These are phyloP conservation scores for Gephyroberyx darwinii DNA, from an alignment of 2,797 vertebrate species.

Conservation along the genomic window DNA sequence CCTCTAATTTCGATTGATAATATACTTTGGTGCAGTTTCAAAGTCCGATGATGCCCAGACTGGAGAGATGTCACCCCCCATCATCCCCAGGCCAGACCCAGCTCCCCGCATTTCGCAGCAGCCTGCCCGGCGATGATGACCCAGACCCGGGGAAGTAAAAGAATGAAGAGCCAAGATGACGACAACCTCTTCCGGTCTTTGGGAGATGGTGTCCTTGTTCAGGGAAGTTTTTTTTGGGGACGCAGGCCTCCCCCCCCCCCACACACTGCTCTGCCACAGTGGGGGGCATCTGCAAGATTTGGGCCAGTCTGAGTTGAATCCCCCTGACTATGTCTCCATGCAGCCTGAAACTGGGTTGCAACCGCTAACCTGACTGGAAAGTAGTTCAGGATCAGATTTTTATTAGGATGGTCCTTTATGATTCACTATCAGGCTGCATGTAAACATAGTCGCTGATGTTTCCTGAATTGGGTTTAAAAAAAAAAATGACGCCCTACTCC, in stretches of 20 bases:
- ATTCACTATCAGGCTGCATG: constrained; percentile 8
- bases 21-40: neutral
- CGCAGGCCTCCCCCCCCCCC: constrained; percentile 9
- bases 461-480: constrained; percentile 12
- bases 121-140: neutral
- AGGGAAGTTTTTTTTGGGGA: constrained; percentile 31
- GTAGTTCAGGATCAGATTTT: neutral
- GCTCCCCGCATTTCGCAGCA: neutral
- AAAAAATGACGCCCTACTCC: neutral
- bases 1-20: too few relatives aligned
- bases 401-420: neutral
- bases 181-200: constrained; percentile 50
- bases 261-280: constrained; percentile 2
- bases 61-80: constrained; percentile 5
- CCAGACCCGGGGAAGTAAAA: constrained; percentile 34
- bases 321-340: constrained; percentile 23
- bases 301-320: constrained; percentile 10
- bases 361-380: neutral
- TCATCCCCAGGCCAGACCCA: neutral
- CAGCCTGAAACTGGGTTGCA: constrained; percentile 4
- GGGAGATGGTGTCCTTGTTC: constrained; percentile 29
- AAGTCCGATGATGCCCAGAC: constrained; percentile 23
- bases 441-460: constrained; percentile 19
- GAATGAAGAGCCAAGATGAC: constrained; percentile 13
- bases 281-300: constrained; percentile 33